Evolutionary conservation across 2,797 vertebrate genomes (phyloP).

Genomic region (Anableps anableps): DNA sequence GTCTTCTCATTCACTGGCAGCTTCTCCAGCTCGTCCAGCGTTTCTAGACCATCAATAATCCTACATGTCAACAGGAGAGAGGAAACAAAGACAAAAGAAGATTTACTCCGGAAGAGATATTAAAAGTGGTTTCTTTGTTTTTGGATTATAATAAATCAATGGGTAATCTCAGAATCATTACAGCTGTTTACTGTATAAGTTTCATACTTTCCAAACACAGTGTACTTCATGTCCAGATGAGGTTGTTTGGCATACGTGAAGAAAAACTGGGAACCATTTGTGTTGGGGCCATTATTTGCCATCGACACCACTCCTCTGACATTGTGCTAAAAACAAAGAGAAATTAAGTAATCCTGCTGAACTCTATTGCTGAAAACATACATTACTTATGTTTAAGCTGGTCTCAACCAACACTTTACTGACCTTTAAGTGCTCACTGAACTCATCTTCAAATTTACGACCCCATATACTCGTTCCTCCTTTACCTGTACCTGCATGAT

Average conservation of each 20-base stretch:
- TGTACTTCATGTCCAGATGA: constrained; percentile 99
- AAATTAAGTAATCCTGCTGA: neutral
- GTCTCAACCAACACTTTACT: constrained; percentile 23
- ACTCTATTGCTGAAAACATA: neutral
- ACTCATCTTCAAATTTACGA: constrained; percentile 96
- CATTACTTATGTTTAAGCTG: neutral
- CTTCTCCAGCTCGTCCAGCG: constrained; percentile 96
- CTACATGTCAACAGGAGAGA: constrained; percentile 65
- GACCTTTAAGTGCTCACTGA: constrained; percentile 96
- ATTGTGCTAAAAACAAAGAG: constrained; percentile 83
- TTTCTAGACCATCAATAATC: constrained; percentile 96
- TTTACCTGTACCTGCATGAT: constrained; percentile 90
- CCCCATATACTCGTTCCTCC: constrained; percentile 98
- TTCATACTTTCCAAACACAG: constrained; percentile 91
- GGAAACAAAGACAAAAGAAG: neutral
- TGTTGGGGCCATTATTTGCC: constrained; percentile 97
- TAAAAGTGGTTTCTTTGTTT: neutral
- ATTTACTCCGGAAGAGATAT: neutral
- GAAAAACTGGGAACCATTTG: constrained; percentile 96
- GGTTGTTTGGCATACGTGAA: constrained; percentile 98
- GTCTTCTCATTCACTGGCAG: constrained; percentile 96
- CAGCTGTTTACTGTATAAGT: neutral
- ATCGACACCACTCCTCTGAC: constrained; percentile 98
- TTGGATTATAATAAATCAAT: neutral
- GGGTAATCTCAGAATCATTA: neutral